A percentile compares a stretch with the other conserved stretches of the same genome.
phyloP scores from a whole-genome alignment of 1,140 invertebrate genomes.

The Drosophila ogumai region DNA sequence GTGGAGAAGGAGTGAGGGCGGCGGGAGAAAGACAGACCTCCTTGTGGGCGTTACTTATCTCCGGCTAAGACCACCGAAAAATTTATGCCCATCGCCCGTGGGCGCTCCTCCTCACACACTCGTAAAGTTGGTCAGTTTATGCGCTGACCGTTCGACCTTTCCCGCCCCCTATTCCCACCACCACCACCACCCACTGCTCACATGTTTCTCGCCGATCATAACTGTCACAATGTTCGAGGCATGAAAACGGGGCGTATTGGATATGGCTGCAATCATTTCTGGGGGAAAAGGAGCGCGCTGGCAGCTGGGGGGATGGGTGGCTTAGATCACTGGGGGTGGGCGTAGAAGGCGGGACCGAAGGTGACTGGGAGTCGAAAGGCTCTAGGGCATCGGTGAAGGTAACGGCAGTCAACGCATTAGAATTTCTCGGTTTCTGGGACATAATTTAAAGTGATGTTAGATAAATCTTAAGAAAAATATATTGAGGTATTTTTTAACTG shows the following conservation, averaged over 20 bases:
- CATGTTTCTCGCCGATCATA: conserved; percentile 58
- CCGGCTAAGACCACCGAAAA: conserved; percentile 51
- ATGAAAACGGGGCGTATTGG: conserved; percentile 70
- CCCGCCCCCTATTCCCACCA: conserved; percentile 24
- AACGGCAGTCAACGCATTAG: conserved; percentile 25
- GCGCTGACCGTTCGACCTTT: conserved; percentile 73
- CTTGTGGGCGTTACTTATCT: conserved; percentile 67
- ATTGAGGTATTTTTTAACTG: not conserved
- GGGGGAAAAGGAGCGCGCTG: not conserved
- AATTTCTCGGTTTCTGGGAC: not conserved
- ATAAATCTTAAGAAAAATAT: not conserved
- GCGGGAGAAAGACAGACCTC: conserved; percentile 19
- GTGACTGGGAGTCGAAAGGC: conserved; percentile 13
- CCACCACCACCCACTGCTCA: conserved; percentile 22
- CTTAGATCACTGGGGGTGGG: conserved; percentile 9
- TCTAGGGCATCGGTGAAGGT: conserved; percentile 40
- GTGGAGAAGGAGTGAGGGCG: not conserved
- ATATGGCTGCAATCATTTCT: conserved; percentile 33
- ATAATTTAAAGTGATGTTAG: not conserved
- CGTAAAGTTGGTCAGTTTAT: conserved; percentile 75
- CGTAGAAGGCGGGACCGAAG: not conserved
- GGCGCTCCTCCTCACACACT: conserved; percentile 61
- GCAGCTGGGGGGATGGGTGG: not conserved
- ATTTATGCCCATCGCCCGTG: conserved; percentile 62
- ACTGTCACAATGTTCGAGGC: conserved; percentile 68